phyloP scores from a whole-genome alignment of 2,797 vertebrate species.

The Pempheris klunzingeri region DNA sequence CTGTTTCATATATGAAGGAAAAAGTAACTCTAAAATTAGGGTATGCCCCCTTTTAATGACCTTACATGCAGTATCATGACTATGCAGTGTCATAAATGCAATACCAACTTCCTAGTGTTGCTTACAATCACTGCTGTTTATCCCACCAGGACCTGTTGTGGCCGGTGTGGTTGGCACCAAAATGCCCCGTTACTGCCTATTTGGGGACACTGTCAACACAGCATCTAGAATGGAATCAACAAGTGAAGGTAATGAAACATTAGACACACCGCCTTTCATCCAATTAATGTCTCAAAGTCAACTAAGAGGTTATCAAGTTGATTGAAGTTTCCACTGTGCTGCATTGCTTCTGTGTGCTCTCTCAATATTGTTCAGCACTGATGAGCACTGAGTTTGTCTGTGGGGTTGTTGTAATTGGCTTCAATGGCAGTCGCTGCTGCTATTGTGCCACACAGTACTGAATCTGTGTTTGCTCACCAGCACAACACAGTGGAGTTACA shows the following conservation, averaged over 20 bases:
- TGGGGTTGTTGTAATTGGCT: constrained; percentile 13
- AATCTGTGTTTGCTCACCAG: constrained; percentile 22
- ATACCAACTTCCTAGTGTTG: background rate
- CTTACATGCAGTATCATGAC: background rate
- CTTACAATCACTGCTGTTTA: background rate
- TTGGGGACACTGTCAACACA: constrained; percentile 89
- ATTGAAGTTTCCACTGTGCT: background rate
- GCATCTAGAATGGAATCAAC: constrained; percentile 89
- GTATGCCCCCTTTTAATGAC: background rate
- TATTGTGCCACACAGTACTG: constrained; percentile 16
- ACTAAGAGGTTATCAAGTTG: background rate
- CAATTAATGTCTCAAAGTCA: background rate
- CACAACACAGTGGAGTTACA: constrained; percentile 8
- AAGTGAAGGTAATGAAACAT: constrained; percentile 83
- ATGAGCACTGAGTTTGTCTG: background rate
- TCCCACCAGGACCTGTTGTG: constrained; percentile 83
- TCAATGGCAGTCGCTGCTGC: background rate
- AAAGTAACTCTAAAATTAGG: background rate
- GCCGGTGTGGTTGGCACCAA: constrained; percentile 89
- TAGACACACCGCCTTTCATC: constrained; percentile 6
- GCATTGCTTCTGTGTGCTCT: background rate
- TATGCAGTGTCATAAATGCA: background rate
- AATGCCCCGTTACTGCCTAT: constrained; percentile 89
- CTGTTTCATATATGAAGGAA: background rate
- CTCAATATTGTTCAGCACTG: background rate